Conservation (phyloP, 2,797 vertebrate species). For the Gymnocypris eckloni region DNA sequence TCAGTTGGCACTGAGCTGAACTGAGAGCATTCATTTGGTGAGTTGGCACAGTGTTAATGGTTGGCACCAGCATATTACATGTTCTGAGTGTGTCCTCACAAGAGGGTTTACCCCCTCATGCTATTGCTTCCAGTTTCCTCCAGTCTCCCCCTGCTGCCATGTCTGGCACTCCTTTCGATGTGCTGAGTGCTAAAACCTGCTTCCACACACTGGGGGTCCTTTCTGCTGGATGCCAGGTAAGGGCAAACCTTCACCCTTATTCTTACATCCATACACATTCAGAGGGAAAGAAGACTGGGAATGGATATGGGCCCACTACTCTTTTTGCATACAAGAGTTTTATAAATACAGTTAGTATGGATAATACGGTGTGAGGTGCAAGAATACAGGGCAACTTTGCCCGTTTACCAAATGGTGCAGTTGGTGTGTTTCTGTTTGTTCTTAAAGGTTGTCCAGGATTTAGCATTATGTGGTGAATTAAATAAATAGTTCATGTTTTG, state of each 20-base stretch:
- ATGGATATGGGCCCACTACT: neutral
- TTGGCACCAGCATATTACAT: constrained; percentile 1
- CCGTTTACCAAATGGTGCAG: neutral
- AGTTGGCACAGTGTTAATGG: constrained; percentile 25
- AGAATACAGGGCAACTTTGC: constrained; percentile 1
- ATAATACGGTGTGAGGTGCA: neutral
- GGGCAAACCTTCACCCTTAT: neutral
- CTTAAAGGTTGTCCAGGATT: neutral
- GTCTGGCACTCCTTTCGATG: neutral
- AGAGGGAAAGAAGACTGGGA: neutral
- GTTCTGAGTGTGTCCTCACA: constrained; percentile 20
- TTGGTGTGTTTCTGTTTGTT: neutral
- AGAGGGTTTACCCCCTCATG: neutral
- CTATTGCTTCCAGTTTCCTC: constrained; percentile 10
- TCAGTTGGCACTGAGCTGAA: neutral
- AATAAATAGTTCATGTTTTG: neutral
- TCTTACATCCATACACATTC: neutral
- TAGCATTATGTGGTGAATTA: neutral
- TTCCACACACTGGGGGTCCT: constrained; percentile 4
- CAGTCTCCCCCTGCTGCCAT: constrained; percentile 15
- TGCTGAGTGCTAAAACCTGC: constrained; percentile 20
- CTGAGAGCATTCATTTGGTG: constrained; percentile 18
- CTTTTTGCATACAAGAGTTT: neutral
- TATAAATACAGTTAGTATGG: neutral
- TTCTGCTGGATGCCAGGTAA: constrained; percentile 25